Base-by-base conservation (phyloP, 2,113 vertebrate species). In the Apaloderma vittatum region DNA sequence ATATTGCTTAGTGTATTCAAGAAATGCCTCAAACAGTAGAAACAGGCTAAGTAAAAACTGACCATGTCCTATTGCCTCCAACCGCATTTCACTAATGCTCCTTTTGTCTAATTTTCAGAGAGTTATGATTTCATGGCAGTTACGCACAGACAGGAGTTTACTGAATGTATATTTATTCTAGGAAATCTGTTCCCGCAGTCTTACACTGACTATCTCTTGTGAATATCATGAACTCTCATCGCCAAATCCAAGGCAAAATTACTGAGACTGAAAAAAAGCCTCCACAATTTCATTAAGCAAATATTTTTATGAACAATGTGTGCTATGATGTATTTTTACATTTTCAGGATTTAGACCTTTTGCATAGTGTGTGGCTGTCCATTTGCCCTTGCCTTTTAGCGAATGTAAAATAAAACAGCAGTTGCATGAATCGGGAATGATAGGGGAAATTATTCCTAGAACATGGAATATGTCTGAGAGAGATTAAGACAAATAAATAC, bases 401-500 rank as follows among this genome's bases (percentile, higher is more conserved):
- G n/a, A 84, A 70, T 88, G 57, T 52, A 72, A 86, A 93, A 85
- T 43, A 62, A 71, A 90, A 66, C 45, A 86, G 61, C 54, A 37
- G 21, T 71, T 90, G 57, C 34, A 55, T 52, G 76, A 68, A 85
- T 91, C 82, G 43, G 49, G 72, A 96, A 93, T 86, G 75, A 77
- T 37, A 16, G 30, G 59, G 24, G 23, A 96, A 86, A 90, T 57
- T 71, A 84, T 61, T 96, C 93, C 77, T 73, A 55, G 49, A 85
- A 88, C 15, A 67, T 76, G 27, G 95, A 97, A 77, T 84, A 74
- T 68, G 79, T 87, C 86, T 71, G 54, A 71, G 61, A 85, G 78
- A 86, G 95, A 98, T 97, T 98, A 96, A 96, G 95, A 97, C 90
- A 94, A 95, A 97, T 82, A 96, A 95, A 90, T 90, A 92, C 76